Evolutionary conservation across 2,888 invertebrate genomes (phyloP), one percentile per base, ranked within the genome.

Genomic region (Ypsolopha sequella): DNA sequence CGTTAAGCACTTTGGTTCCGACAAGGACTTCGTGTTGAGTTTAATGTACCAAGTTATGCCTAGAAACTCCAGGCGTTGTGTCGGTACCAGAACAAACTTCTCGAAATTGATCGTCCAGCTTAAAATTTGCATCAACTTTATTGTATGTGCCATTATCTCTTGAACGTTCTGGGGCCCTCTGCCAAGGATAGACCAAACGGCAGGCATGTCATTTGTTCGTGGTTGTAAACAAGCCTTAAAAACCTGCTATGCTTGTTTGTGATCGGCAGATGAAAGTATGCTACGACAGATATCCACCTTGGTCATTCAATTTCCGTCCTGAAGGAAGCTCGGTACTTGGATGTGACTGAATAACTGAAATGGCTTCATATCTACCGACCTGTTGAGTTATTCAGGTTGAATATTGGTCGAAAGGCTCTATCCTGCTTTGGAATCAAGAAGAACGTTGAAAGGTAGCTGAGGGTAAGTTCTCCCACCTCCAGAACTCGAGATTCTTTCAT

Each of bases 1-100:
- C 55, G 53, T 51, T 52, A 41, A 36, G 51, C 54, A 55, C 50
- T 58, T 61, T 13, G 44, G 52, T 45, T 52, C 53, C 46, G 58
- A 54, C 53, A 57, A 14, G 50, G 56, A 56, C 53, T 54, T 24
- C n/a, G 10, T 7, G 46, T 56, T 48, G 11, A 7, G 35, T 36
- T 48, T 24, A 8, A n/a, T 48, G 33, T 48, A 35, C 48, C 50
- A 50, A 6, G 11, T n/a, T 14, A 50, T 33, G 10, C 50, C 39
- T 8, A 50, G 34, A 33, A 24, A 50, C n/a, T n/a, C n/a, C n/a
- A n/a, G n/a, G n/a, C n/a, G n/a, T n/a, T n/a, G n/a, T n/a, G n/a
- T n/a, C n/a, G n/a, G n/a, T n/a, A n/a, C n/a, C n/a, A n/a, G n/a
- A n/a, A n/a, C n/a, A n/a, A n/a, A n/a, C n/a, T n/a, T n/a, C n/a